A percentile compares a stretch with the other conserved stretches of the same genome.
phyloP scores from a whole-genome alignment of 2,888 invertebrate genomes.

The Zootermopsis nevadensis region DNA sequence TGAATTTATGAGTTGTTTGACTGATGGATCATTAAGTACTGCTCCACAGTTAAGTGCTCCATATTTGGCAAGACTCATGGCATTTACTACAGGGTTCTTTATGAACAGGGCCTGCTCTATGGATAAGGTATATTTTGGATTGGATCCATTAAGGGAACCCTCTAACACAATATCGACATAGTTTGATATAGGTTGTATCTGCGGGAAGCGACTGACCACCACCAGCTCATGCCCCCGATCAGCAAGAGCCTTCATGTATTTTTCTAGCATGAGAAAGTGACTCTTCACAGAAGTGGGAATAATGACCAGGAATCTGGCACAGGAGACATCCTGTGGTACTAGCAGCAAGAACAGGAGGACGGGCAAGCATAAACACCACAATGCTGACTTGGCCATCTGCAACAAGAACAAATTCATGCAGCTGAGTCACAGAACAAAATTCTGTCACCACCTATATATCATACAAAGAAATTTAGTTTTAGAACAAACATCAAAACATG shows the following conservation, averaged over 20 bases:
- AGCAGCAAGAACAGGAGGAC: too few species aligned
- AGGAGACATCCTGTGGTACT: not conserved
- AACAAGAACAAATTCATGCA: too few species aligned
- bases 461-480: too few species aligned
- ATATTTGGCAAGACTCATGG: not conserved
- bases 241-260: slow-evolving; percentile 66
- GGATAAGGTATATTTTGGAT: too few species aligned
- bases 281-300: slow-evolving; percentile 74
- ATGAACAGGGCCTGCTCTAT: not conserved
- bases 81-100: not conserved
- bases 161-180: slow-evolving; percentile 56
- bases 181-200: slow-evolving; percentile 61
- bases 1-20: slow-evolving; percentile 45
- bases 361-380: too few species aligned
- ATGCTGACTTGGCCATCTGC: too few species aligned
- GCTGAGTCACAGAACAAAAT: too few species aligned
- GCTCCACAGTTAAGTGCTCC: slow-evolving; percentile 41
- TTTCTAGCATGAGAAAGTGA: slow-evolving; percentile 65
- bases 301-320: slow-evolving; percentile 56
- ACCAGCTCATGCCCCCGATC: slow-evolving; percentile 67
- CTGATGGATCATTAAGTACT: slow-evolving; percentile 33
- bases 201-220: slow-evolving; percentile 63
- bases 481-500: too few species aligned
- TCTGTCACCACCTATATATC: too few species aligned
- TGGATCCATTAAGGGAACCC: too few species aligned